Evolutionary conservation across 2,888 invertebrate genomes (phyloP).

Genomic region (Brenthis daphne): DNA sequence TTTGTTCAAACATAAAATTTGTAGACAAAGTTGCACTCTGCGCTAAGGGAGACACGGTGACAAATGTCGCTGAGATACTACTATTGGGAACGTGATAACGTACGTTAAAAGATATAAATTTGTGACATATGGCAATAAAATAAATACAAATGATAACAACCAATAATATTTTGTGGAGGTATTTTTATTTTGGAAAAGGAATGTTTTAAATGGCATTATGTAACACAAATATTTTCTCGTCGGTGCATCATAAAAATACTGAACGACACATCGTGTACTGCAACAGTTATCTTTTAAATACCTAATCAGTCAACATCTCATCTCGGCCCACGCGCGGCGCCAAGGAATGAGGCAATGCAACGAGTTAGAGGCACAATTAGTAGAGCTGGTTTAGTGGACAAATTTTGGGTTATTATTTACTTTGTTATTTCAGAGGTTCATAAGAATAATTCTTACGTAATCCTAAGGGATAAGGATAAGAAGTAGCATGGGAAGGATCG

Average conservation of each 20-base stretch:
- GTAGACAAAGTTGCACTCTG: constrained; percentile 69
- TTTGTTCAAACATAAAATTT: constrained; percentile 54
- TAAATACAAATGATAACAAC: constrained; percentile 34
- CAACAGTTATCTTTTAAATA: constrained; percentile 74
- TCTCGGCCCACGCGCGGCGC: constrained; percentile 70
- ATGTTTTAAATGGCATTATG: constrained; percentile 33
- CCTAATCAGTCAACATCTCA: constrained; percentile 77
- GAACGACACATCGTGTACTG: constrained; percentile 50
- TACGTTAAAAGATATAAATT: constrained; percentile 37
- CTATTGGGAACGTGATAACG: constrained; percentile 38
- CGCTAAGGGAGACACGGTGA: constrained; percentile 50
- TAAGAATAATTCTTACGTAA: constrained; percentile 15
- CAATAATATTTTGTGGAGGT: constrained; percentile 30
- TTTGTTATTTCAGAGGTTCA: constrained; percentile 29
- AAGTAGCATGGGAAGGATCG: constrained; percentile 7
- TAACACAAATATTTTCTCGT: constrained; percentile 33
- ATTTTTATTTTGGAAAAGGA: constrained; percentile 33
- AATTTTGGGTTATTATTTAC: constrained; percentile 26
- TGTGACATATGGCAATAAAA: constrained; percentile 38
- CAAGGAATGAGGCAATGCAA: constrained; percentile 50
- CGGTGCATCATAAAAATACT: constrained; percentile 49
- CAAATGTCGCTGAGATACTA: constrained; percentile 57
- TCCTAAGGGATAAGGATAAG: not conserved
- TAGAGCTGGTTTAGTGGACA: constrained; percentile 29
- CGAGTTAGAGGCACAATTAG: constrained; percentile 32